Base-by-base conservation (phyloP, 64 coral and sea anemone species). In the Stylophora pistillata region DNA sequence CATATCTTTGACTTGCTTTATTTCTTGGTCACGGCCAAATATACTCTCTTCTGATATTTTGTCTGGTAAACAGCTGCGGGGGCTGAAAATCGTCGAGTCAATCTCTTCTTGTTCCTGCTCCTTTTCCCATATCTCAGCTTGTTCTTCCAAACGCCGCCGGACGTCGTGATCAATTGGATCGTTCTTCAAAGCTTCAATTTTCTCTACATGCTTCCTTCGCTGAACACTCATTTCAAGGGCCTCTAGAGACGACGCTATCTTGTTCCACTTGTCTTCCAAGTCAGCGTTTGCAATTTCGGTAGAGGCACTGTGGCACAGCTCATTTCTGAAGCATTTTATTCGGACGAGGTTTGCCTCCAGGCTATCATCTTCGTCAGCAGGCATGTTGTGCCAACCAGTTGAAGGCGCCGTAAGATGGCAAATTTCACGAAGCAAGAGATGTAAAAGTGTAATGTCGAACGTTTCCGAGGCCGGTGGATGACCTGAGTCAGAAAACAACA, bases 391-490 rank as follows among this genome's bases (percentile, higher is more conserved):
- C 92, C 88, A 94, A 32, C 93, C 93, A 9, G 65, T 87, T 61
- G 52, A 14, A 33, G 93, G 93, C 30, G 17, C 18, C 10, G 41
- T 86, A 23, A 94, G 25, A 1, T 20, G 13, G 69, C 82, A 58
- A 12, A 95, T 32, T 4, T 88, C 72, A 84, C 89, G 58, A 69
- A 95, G 13, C 23, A 95, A 81, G 1, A 91, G 37, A 73, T 91
- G 86, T 29, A 95, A 59, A 53, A 95, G 79, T 0, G 83, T 70
- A n/a, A 95, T 95, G 34, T 95, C 93, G 65, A 91, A 95, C 27
- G 57, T 29, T 0, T 31, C 15, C 0, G 70, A 82, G 28, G 23
- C 70, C 17, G 84, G 55, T 63, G 64, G 65, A 10, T 25, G 21
- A 54, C 81, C 59, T n/a, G 37, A 31, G 41, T 9, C 4, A 10